Percentiles rank a stretch among this genome's conserved stretches.
Conservation (phyloP, 2,888 invertebrate species). For the Cryptus viduatorius region DNA sequence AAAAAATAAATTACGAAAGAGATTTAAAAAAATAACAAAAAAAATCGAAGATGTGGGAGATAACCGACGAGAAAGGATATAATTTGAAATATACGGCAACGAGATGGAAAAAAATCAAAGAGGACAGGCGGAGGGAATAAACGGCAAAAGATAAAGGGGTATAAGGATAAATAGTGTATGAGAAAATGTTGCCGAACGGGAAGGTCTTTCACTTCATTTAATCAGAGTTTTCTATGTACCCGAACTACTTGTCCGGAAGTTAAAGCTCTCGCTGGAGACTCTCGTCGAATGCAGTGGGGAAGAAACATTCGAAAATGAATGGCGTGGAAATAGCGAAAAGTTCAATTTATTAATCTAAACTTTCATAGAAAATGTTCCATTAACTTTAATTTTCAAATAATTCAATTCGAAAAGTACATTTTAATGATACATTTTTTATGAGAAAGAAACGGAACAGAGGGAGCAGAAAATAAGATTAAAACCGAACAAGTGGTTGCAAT, state of each 20-base stretch:
- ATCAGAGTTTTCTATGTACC: neutral
- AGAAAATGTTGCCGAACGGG: neutral
- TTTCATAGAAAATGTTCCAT: neutral
- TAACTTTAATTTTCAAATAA: too few relatives aligned
- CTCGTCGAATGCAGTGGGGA: neutral
- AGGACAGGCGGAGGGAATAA: neutral
- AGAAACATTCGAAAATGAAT: neutral
- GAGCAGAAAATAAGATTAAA: too few relatives aligned
- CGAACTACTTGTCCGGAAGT: neutral
- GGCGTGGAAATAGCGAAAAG: neutral
- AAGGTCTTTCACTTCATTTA: conserved; percentile 11
- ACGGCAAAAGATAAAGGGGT: neutral
- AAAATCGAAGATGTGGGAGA: neutral
- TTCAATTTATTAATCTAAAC: neutral
- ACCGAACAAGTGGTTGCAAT: too few relatives aligned
- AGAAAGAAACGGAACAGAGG: too few relatives aligned
- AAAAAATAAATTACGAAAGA: neutral
- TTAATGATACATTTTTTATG: too few relatives aligned
- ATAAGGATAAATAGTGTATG: conserved; percentile 2
- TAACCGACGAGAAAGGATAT: neutral
- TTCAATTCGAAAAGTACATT: too few relatives aligned
- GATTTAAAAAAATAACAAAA: neutral
- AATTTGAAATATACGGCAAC: neutral
- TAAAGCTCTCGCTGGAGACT: neutral
- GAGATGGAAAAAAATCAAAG: neutral